A percentile compares a stretch with the other conserved stretches of the same genome.
phyloP scores from a whole-genome alignment of 2,888 invertebrate species.

The Scrobipalpa costella region DNA sequence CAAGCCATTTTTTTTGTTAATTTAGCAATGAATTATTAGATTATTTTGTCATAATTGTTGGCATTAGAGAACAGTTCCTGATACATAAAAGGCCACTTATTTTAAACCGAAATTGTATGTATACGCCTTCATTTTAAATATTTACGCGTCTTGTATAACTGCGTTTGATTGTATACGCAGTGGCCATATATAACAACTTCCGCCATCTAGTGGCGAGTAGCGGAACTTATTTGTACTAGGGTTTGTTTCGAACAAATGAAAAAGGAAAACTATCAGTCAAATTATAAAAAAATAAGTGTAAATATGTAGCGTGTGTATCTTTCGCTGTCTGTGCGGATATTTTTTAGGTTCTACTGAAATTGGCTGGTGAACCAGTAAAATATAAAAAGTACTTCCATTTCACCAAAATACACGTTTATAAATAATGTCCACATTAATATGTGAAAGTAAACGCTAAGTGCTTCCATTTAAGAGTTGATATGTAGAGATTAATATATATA shows the following conservation, averaged over 20 bases:
- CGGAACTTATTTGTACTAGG: constrained; percentile 23
- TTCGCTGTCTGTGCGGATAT: constrained; percentile 32
- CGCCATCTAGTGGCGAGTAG: constrained; percentile 47
- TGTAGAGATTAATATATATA: constrained; percentile 20
- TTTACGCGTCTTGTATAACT: no score
- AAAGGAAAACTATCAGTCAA: constrained; percentile 63
- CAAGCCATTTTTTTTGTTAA: constrained; percentile 11
- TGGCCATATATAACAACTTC: constrained; percentile 6
- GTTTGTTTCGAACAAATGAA: constrained; percentile 21
- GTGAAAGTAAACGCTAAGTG: constrained; percentile 39
- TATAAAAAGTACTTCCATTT: no score
- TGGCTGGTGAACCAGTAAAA: no score
- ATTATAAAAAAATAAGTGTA: constrained; percentile 64
- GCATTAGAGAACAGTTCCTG: background rate
- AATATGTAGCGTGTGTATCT: constrained; percentile 58
- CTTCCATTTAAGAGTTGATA: no score
- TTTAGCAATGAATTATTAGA: background rate
- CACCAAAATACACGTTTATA: no score
- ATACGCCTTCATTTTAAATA: no score
- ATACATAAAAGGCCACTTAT: background rate
- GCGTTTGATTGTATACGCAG: background rate
- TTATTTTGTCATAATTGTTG: background rate
- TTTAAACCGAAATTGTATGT: background rate
- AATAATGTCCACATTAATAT: no score
- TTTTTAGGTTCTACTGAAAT: constrained; percentile 24